Evolutionary conservation across 1,140 invertebrate species (phyloP), one percentile per base, ranked within the genome.

Genomic region (Pseudobourletiella spinata): DNA sequence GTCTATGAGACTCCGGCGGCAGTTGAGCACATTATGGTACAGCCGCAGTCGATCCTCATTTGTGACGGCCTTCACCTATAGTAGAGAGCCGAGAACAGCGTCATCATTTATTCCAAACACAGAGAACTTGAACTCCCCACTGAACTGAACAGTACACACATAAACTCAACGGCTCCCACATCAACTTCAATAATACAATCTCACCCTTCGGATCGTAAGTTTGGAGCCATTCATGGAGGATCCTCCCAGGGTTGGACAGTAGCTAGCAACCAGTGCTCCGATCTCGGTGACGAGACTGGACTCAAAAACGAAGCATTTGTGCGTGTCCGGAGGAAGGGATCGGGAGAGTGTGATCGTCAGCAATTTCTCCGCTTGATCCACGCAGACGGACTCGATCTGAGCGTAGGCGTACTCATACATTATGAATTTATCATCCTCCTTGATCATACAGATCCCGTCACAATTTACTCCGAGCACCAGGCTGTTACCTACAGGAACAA

Each of bases 261-360:
- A 96, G 42, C 90, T 91, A 2, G 91, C 88, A 68, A 95, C 92
- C 24, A 96, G 76, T 72, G 89, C 89, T 3, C 91, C 92, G 61
- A 95, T 92, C 78, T 95, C 91, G 66, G 85, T 81, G 20, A 51
- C 28, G 25, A 24, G n/a, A 25, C 16, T 2, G 3, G 46, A 51
- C 32, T 95, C 92, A 73, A 96, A 93, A 16, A 95, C 91, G 74
- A 93, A 94, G 76, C 91, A 95, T 70, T 90, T 89, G 78, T 85
- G 86, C 44, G 81, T 81, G 70, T 81, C 85, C 58, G 80, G 82
- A 42, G 75, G 80, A 66, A 80, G 80, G 63, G 81, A 82, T 68
- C 82, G 77, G 35, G 84, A 76, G 57, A 84, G 67, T 63, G 81
- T 83, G 60, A 96, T 83, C 1, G 92, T 95, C 26, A 96, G 85